These are phyloP conservation scores for Sussaba pulchella DNA, from an alignment of 2,888 invertebrate species.

Conservation along the genomic window DNA sequence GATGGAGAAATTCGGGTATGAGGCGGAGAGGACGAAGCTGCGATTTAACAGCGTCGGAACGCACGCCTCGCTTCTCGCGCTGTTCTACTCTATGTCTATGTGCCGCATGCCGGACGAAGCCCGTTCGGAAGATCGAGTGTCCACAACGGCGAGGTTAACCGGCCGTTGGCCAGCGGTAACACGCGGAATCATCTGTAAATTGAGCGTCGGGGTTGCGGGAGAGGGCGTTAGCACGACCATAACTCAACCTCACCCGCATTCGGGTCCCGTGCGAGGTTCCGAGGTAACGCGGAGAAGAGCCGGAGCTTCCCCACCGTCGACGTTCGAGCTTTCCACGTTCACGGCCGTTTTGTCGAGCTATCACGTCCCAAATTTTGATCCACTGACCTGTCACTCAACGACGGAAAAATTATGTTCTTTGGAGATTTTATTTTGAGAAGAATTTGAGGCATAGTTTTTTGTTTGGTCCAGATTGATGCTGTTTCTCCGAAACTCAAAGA, in stretches of 20 bases:
- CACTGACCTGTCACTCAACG: constrained; percentile 2
- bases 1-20: constrained; percentile 49
- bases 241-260: constrained; percentile 83
- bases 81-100: constrained; percentile 32
- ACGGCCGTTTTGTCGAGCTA: constrained; percentile 43
- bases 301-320: constrained; percentile 34
- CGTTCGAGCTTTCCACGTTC: constrained; percentile 46
- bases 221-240: constrained; percentile 83
- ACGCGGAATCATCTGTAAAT: constrained; percentile 87
- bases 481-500: too few species aligned
- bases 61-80: constrained; percentile 53
- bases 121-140: constrained; percentile 84
- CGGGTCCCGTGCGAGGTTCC: constrained; percentile 66
- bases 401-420: background rate
- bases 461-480: too few species aligned
- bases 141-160: constrained; percentile 83
- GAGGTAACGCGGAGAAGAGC: constrained; percentile 50
- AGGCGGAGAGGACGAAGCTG: constrained; percentile 54
- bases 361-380: constrained; percentile 21
- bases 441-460: background rate
- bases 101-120: constrained; percentile 27
- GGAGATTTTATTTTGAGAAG: background rate
- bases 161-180: constrained; percentile 85
- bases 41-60: constrained; percentile 75
- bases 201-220: constrained; percentile 85